These are phyloP conservation scores for Tiliacea aurago DNA, from an alignment of 2,888 invertebrate genomes.

Conservation along the genomic window DNA sequence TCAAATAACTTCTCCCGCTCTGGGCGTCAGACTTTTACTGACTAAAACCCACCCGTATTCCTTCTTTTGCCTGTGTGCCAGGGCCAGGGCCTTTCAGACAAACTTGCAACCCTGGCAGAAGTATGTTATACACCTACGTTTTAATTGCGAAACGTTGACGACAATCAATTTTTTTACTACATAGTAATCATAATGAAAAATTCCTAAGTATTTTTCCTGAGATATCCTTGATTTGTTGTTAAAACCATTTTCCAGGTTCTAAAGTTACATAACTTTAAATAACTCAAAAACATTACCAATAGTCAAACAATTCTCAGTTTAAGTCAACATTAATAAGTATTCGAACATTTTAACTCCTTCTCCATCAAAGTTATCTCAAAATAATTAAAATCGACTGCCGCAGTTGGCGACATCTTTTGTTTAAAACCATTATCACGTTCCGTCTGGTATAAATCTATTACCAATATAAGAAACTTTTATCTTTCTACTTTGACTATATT, in stretches of 20 bases:
- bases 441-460: conserved; percentile 52
- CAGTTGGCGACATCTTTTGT: conserved; percentile 12
- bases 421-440: conserved; percentile 48
- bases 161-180: neutral
- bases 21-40: too few species aligned
- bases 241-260: neutral
- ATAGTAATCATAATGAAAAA: neutral
- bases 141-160: neutral
- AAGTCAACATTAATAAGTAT: neutral
- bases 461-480: conserved; percentile 43
- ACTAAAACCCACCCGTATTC: too few species aligned
- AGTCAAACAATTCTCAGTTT: neutral
- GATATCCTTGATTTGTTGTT: neutral
- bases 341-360: neutral
- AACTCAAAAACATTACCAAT: neutral
- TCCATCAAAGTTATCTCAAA: neutral
- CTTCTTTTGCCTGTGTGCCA: too few species aligned
- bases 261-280: neutral
- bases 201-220: neutral
- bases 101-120: too few species aligned
- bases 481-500: conserved; percentile 52
- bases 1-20: neutral
- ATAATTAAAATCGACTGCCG: conserved; percentile 1
- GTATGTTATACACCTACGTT: neutral
- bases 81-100: too few species aligned